Conservation (phyloP, 2,888 invertebrate genomes). For the Eupelmus urozonus region DNA sequence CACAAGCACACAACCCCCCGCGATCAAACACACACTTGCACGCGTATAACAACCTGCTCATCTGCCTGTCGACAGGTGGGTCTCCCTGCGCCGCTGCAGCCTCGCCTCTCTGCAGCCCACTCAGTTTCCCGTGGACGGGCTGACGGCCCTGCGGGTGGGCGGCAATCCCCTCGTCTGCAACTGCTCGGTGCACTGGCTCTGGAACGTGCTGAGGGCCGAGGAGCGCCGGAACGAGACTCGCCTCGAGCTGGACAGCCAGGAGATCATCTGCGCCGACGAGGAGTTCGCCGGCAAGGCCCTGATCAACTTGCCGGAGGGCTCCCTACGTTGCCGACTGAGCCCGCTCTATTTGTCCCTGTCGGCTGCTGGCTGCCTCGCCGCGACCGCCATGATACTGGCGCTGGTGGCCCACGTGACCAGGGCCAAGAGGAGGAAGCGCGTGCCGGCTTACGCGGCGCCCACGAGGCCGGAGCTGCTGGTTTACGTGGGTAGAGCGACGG, state of each 20-base stretch:
- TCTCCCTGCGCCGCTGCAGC: conserved; percentile 88
- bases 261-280: conserved; percentile 74
- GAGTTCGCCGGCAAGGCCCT: conserved; percentile 74
- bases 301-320: conserved; percentile 71
- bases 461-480: conserved; percentile 74
- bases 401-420: conserved; percentile 73
- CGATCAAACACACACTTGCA: too few relatives aligned
- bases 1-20: too few relatives aligned
- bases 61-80: conserved; percentile 72
- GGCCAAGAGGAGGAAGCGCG: conserved; percentile 69
- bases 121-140: conserved; percentile 89
- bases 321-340: conserved; percentile 72
- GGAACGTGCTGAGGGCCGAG: conserved; percentile 82
- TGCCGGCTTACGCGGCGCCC: conserved; percentile 70
- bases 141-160: conserved; percentile 86
- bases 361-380: conserved; percentile 73
- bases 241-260: conserved; percentile 73
- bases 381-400: conserved; percentile 72
- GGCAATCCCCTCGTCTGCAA: conserved; percentile 92
- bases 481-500: conserved; percentile 72
- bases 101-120: conserved; percentile 87
- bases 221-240: conserved; percentile 73
- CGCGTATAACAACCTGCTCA: too few relatives aligned
- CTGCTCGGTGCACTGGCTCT: conserved; percentile 91
- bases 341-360: conserved; percentile 74